A percentile compares a stretch with the other conserved stretches of the same genome.
These are phyloP conservation scores for Morpho achilles DNA, from an alignment of 2,888 invertebrate species.

Conservation along the genomic window DNA sequence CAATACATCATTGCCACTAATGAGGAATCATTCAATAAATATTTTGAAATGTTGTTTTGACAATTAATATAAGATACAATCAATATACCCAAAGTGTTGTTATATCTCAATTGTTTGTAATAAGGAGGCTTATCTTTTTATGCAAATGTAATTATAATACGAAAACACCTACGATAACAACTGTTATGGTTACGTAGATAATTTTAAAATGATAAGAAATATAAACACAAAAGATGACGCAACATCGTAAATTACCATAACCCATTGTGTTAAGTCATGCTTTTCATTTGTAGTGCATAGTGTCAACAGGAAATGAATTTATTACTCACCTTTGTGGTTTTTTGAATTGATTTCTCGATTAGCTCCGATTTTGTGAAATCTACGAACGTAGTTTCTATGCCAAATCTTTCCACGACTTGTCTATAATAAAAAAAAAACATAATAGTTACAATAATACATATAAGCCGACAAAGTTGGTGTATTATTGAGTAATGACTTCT, in stretches of 20 bases:
- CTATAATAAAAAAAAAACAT: slow-evolving; percentile 62
- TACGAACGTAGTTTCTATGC: slow-evolving; percentile 86
- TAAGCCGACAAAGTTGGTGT: no score
- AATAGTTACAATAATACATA: no score
- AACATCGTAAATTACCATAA: slow-evolving; percentile 3
- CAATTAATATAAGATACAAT: slow-evolving; percentile 11
- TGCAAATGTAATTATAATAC: slow-evolving; percentile 5
- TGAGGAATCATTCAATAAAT: neutral
- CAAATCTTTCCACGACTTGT: slow-evolving; percentile 80
- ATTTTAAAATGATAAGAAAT: slow-evolving; percentile 20
- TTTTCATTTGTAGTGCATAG: slow-evolving; percentile 9
- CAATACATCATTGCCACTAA: no score
- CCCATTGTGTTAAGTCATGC: slow-evolving; percentile 7
- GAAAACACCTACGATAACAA: slow-evolving; percentile 31
- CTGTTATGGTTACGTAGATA: slow-evolving; percentile 32
- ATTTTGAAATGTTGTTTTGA: slow-evolving; percentile 8
- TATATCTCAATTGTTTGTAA: slow-evolving; percentile 14
- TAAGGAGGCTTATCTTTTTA: slow-evolving; percentile 16
- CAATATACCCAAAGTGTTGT: slow-evolving; percentile 5
- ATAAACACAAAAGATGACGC: slow-evolving; percentile 4
- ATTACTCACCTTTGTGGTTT: slow-evolving; percentile 89
- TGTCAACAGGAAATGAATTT: slow-evolving; percentile 14
- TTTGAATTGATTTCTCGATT: slow-evolving; percentile 83
- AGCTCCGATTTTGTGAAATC: slow-evolving; percentile 85
- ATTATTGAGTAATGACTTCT: no score